Base-by-base conservation (phyloP, 2,888 invertebrate species). In the Halictus ligatus region DNA sequence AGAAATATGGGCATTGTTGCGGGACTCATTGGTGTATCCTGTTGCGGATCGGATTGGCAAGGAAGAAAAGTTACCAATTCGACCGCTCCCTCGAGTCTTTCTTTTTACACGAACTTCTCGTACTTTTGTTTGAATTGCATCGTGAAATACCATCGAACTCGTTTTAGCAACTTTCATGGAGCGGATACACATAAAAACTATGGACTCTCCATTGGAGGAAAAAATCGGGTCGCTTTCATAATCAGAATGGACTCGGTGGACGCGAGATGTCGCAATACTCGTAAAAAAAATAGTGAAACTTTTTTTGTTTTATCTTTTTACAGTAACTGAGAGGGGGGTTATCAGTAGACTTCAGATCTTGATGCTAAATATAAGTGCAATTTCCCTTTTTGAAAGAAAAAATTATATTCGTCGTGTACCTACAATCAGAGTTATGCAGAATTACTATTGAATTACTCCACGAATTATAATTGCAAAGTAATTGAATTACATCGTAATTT, bases 1-100 rank as follows among this genome's bases (percentile, higher is more conserved):
- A 75, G 80, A 80, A 80, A 75, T 29, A 75, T 35, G 15, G 71
- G 29, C 29, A 80, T 80, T 80, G 80, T 80, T 80, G 64, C 48
- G 46, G 74, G 21, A 18, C 80, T 67, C 80, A 35, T 74, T 67
- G 29, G 21, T n/a, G 60, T 67, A 75, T 80, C 75, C 67, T 75
- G 75, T 80, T 50, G 67, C 67, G 6, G 40, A 54, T 60, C 29
- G 18, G 67, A 18, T n/a, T 15, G 25, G 0, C 54, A 10, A 6
- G 35, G 54, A 78, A 69, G 48, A 69, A 48, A 78, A 69, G 50
- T 78, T 18, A 7, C n/a, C 12, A 43, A n/a, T 2, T 54, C 40
- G 4, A 40, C 13, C 21, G 35, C 46, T 48, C 46, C 29, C 21
- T 60, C 40, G 18, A 13, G 21, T 15, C 15, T 35, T 29, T 67